Evolutionary conservation across 2,113 vertebrate genomes (phyloP), one percentile per base, ranked within the genome.

Genomic region (Mirza zaza): DNA sequence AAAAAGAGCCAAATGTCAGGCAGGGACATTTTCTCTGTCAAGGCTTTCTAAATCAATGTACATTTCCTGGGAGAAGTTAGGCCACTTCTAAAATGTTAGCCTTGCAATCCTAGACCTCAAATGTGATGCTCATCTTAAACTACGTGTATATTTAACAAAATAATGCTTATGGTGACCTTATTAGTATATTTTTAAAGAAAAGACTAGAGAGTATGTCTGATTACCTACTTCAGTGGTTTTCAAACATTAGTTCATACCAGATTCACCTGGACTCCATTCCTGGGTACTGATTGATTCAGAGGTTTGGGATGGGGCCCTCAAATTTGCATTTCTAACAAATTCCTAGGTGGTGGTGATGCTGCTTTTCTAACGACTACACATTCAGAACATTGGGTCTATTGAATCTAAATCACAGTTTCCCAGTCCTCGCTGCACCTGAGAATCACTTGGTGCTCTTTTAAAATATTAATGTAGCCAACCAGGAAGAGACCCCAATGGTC

Each of bases 61-160:
- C 34, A 32, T n/a, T 84, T 12, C 29, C 45, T 81, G 25, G 59
- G 25, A 94, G 80, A 71, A 94, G 83, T 80, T 32, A 71, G 68
- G 65, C 20, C 55, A 55, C 55, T 94, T 94, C 2, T 23, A 63
- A 92, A 93, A 32, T 50, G 36, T 71, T 80, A 83, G n/a, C 13
- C 80, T 82, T 76, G 25, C n/a, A 86, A 52, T 8, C 17, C 36
- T 73, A 21, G 12, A 90, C 3, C 13, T 71, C 67, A 48, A 87
- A 96, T 34, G 21, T 27, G 39, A 77, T 48, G 11, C 14, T 73
- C 4, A 29, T 82, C 39, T 84, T 95, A 83, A 96, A 92, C 59
- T 48, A 25, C 10, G 10, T 21, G 23, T 32, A 32, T 42, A 80
- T 67, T 87, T 80, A 50, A 89, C 10, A 4, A 39, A 73, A 61